Evolutionary conservation across 1,140 invertebrate species (phyloP).

Genomic region (Hirudo medicinalis): DNA sequence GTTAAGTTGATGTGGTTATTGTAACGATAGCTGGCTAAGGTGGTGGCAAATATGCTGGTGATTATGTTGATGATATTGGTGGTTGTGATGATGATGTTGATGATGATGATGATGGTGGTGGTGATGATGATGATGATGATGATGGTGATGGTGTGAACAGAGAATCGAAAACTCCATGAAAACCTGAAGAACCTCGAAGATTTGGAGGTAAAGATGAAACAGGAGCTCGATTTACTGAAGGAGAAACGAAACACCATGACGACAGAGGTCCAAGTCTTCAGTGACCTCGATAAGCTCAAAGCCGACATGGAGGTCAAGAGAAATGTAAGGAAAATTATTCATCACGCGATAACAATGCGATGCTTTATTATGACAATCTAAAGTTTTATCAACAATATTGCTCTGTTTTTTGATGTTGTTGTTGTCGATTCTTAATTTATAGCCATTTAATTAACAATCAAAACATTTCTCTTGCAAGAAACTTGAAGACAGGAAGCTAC

Average conservation of each 20-base stretch:
- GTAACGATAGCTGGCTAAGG: too few relatives aligned
- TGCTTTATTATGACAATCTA: not conserved
- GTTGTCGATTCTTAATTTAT: not conserved
- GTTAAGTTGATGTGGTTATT: too few relatives aligned
- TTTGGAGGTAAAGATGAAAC: constrained; percentile 47
- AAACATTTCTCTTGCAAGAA: constrained; percentile 28
- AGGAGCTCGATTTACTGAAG: constrained; percentile 43
- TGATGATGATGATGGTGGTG: not conserved
- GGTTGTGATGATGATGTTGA: not conserved
- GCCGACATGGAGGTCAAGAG: constrained; percentile 43
- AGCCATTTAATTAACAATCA: constrained; percentile 9
- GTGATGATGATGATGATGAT: not conserved
- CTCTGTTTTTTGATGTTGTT: too few relatives aligned
- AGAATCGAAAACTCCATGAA: constrained; percentile 45
- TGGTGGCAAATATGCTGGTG: too few relatives aligned
- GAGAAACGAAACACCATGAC: constrained; percentile 45
- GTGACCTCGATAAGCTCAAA: constrained; percentile 43
- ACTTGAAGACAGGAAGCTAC: constrained; percentile 41
- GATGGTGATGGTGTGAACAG: constrained; percentile 25
- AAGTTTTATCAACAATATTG: too few relatives aligned
- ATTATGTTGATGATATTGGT: not conserved
- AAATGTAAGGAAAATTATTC: constrained; percentile 27
- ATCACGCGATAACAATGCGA: not conserved
- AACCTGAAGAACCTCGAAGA: constrained; percentile 47
- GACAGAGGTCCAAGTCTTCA: constrained; percentile 42